These are phyloP conservation scores for Lindbergichthys nudifrons DNA, from an alignment of 2,797 vertebrate species.

Conservation along the genomic window DNA sequence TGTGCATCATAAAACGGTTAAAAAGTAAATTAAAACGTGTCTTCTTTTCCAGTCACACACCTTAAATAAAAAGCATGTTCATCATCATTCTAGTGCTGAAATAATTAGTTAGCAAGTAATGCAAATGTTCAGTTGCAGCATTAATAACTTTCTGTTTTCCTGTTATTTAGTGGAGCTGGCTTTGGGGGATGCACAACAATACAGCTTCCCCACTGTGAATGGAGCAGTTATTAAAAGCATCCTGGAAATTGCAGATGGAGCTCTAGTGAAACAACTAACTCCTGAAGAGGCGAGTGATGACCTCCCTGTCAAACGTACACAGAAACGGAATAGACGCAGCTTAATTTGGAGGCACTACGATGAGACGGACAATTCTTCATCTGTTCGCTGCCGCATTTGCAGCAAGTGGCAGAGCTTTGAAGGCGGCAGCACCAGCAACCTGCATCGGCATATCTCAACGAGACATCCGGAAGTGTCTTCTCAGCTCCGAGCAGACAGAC, in stretches of 20 bases:
- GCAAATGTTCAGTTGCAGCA: neutral
- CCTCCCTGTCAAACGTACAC: conserved; percentile 25
- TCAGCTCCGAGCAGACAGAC: conserved; percentile 39
- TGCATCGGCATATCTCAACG: conserved; percentile 79
- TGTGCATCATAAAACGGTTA: too few species aligned
- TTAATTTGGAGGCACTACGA: conserved; percentile 80
- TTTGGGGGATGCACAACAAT: conserved; percentile 68
- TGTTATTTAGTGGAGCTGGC: conserved; percentile 68
- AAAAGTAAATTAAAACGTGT: too few species aligned
- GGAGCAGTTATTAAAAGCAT: conserved; percentile 57
- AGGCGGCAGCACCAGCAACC: conserved; percentile 72
- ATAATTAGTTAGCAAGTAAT: too few species aligned
- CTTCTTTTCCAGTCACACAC: neutral
- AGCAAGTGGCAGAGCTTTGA: conserved; percentile 67
- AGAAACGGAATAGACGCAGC: conserved; percentile 58
- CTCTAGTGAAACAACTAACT: conserved; percentile 4
- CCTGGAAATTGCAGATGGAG: conserved; percentile 43
- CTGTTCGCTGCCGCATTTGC: conserved; percentile 77
- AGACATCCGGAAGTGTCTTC: conserved; percentile 75
- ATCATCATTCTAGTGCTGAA: neutral
- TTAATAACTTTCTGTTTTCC: conserved; percentile 15
- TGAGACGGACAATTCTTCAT: conserved; percentile 62
- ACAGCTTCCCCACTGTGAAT: conserved; percentile 37
- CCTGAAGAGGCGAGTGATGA: conserved; percentile 12
- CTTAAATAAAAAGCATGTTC: neutral